Evolutionary conservation across 2,797 vertebrate genomes (phyloP).

Genomic region (Yasuhikotakia modesta): DNA sequence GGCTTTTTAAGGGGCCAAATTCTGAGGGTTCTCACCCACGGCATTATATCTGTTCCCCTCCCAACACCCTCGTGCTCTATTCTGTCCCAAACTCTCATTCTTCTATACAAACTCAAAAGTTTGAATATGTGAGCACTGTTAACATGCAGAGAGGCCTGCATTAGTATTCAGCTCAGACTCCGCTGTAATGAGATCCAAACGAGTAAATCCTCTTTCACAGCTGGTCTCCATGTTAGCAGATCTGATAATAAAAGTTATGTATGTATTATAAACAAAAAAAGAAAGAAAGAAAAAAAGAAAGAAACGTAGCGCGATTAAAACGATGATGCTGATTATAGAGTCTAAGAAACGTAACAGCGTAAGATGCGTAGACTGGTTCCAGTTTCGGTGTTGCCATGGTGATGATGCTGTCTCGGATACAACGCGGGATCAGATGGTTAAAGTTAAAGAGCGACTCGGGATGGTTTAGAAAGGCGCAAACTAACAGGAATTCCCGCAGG

Average conservation of each 20-base stretch:
- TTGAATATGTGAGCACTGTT: conserved; percentile 74
- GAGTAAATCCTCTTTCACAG: conserved; percentile 78
- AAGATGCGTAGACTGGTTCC: neutral
- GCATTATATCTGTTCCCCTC: conserved; percentile 66
- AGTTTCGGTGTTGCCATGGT: neutral
- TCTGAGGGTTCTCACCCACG: conserved; percentile 50
- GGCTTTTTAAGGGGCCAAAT: conserved; percentile 48
- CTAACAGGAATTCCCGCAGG: conserved; percentile 30
- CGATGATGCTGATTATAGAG: neutral
- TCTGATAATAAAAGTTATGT: conserved; percentile 9
- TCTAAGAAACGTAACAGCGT: neutral
- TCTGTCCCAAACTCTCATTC: conserved; percentile 57
- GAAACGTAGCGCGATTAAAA: neutral
- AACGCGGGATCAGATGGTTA: conserved; percentile 33
- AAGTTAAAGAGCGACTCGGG: conserved; percentile 22
- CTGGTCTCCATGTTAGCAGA: conserved; percentile 24
- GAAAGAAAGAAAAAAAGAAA: neutral
- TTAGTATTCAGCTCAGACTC: conserved; percentile 82
- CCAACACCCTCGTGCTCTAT: conserved; percentile 69
- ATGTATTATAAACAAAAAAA: neutral
- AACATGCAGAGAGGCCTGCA: conserved; percentile 73
- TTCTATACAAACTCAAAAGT: conserved; percentile 70
- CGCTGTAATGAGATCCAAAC: conserved; percentile 65
- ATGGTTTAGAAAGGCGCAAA: conserved; percentile 9
- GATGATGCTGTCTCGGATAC: neutral